These are phyloP conservation scores for Arothron firmamentum DNA, from an alignment of 2,113 vertebrate species.

Conservation along the genomic window DNA sequence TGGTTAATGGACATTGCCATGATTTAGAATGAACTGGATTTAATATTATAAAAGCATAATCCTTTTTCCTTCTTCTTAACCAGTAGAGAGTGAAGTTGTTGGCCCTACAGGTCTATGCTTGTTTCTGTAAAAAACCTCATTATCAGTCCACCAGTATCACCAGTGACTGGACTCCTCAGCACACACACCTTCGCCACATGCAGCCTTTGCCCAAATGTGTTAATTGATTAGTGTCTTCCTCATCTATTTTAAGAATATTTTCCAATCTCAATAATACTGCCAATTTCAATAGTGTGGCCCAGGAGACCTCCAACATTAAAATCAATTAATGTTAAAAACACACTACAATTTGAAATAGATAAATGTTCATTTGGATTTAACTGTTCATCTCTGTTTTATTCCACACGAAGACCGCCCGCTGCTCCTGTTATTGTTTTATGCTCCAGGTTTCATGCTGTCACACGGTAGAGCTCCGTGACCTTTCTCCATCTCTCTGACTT, in stretches of 20 bases:
- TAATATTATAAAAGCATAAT: too few relatives aligned
- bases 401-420: not conserved
- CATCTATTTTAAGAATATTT: not conserved
- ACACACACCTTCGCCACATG: not conserved
- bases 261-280: not conserved
- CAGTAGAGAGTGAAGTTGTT: too few relatives aligned
- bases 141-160: not conserved
- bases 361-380: not conserved
- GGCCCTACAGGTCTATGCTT: not conserved
- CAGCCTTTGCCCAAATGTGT: too few relatives aligned
- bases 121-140: not conserved
- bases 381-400: not conserved
- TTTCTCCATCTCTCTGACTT: constrained; percentile 53
- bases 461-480: constrained; percentile 35
- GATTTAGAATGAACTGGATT: too few relatives aligned
- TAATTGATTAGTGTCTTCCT: not conserved
- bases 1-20: not conserved
- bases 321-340: too few relatives aligned
- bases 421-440: constrained; percentile 11
- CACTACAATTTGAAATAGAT: too few relatives aligned
- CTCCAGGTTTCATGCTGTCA: constrained; percentile 25
- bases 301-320: too few relatives aligned
- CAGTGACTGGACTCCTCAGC: not conserved
- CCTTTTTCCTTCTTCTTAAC: too few relatives aligned
- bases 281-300: not conserved